Evolutionary conservation across 2,888 invertebrate species (phyloP), one percentile per base, ranked within the genome.

Genomic region (Nipponacmea schrenckii): DNA sequence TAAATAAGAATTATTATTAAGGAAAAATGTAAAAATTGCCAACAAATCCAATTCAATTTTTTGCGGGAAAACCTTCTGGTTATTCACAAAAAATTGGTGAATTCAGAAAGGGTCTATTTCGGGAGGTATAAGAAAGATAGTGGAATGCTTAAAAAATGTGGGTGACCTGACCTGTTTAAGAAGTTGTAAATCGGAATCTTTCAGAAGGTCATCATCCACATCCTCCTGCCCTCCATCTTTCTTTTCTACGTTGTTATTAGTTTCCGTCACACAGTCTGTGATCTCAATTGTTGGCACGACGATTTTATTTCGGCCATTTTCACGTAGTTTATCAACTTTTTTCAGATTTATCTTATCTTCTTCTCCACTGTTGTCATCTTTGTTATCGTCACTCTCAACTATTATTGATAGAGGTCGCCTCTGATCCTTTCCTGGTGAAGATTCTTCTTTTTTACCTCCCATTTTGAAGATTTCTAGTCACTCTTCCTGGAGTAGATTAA

Each of bases 241-340:
- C 24, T 56, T 56, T 39, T 39, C 39, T 24, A 56, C 56, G 10
- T 56, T 56, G 10, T 56, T 56, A 56, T 56, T 56, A 24, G 84
- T 81, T 31, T 77, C 78, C 4, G 74, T 72, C 27, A 83, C 67
- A 69, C 77, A 78, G 14, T 65, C 44, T 8, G 45, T 65, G 27
- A 67, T 50, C 10, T 45, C 24, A 56, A 56, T 31, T 24, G 12
- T 56, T 5, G 68, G 68, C 0, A 39, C 39, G 1, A 39, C 39
- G 24, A 24, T 56, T 56, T 20, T 56, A 56, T 56, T 56, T 20
- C 24, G 56, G 8, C 20, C 24, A 56, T 56, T 56, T 39, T 39
- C 39, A 39, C 39, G 1, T 39, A 39, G 10, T 39, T 39, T 39
- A 24, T 24, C 20, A 56, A 24, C 20, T 24, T 56, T 56, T 56